Base-by-base conservation (phyloP, 2,113 vertebrate species). In the Urocolius indicus region DNA sequence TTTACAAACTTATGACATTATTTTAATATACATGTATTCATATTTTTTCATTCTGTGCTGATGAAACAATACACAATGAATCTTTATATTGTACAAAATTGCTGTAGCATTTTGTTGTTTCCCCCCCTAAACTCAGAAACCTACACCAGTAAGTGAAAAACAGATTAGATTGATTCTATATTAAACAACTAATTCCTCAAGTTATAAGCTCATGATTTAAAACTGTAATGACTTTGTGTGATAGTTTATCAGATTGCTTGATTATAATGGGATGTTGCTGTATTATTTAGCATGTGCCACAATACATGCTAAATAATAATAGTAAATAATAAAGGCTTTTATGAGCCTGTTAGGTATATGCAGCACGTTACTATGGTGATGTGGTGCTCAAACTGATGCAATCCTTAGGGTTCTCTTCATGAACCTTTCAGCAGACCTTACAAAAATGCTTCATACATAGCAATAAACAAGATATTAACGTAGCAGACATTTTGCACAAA, bases 291-390 rank as follows among this genome's bases (percentile, higher is more conserved):
- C 32, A 62, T 30, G 54, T 61, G 29, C 26, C 52, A 73, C 59
- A 65, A 83, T 23, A 29, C 54, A 41, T 41, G 38, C 38, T 41
- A 41, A 41, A 41, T 41, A 41, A 41, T 41, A 41, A 41, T 41
- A 41, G 38, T 41, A 41, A 41, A 41, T 41, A 41, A 41, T 41
- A 89, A 90, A 74, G 9, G 24, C 41, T 90, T 88, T 89, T 32
- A 83, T 66, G 66, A 92, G 57, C 43, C 84, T 78, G 16, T 82
- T 61, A 87, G 46, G 61, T 73, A 65, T 11, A 74, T 9, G 27
- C 73, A 88, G 63, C 21, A 52, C 21, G 73, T 93, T 94, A 82
- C 80, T 89, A 76, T 82, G 67, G 74, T 45, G 66, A 95, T 57
- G 16, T 73, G 23, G 24, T 75, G 61, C 61, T 95, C 77, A 75